These are phyloP conservation scores for Menidia beryllina DNA, from an alignment of 2,113 vertebrate species.

Conservation along the genomic window DNA sequence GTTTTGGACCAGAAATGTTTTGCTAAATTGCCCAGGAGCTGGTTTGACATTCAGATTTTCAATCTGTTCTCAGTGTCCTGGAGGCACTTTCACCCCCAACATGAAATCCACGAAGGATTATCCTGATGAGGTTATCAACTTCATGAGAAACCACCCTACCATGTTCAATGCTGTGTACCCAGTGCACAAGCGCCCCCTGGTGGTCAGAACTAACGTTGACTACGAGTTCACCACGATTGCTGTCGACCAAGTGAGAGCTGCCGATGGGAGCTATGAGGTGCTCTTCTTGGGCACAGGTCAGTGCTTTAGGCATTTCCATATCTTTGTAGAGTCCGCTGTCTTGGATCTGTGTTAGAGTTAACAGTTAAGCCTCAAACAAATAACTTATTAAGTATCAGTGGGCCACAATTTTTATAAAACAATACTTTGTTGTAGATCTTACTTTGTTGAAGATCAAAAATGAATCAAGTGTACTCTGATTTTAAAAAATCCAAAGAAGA, in stretches of 20 bases:
- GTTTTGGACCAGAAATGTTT: not conserved
- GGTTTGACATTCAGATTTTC: conserved; percentile 5
- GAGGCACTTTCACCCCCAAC: conserved; percentile 96
- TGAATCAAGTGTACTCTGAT: not conserved
- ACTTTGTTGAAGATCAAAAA: not conserved
- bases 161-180: conserved; percentile 97
- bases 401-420: not conserved
- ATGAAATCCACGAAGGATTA: conserved; percentile 99
- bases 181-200: conserved; percentile 94
- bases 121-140: conserved; percentile 98
- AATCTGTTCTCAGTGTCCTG: conserved; percentile 87
- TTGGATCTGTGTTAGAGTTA: too few species aligned
- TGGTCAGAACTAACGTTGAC: conserved; percentile 93
- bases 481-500: too few species aligned
- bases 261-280: conserved; percentile 98
- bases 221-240: conserved; percentile 97
- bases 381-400: not conserved
- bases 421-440: not conserved
- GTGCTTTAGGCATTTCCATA: conserved; percentile 20
- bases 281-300: conserved; percentile 99
- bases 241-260: conserved; percentile 97
- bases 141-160: conserved; percentile 96
- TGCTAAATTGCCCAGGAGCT: conserved; percentile 24
- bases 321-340: too few species aligned
- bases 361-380: not conserved